phyloP scores from a whole-genome alignment of 2,888 invertebrate genomes.

The Heliconius charithonia region DNA sequence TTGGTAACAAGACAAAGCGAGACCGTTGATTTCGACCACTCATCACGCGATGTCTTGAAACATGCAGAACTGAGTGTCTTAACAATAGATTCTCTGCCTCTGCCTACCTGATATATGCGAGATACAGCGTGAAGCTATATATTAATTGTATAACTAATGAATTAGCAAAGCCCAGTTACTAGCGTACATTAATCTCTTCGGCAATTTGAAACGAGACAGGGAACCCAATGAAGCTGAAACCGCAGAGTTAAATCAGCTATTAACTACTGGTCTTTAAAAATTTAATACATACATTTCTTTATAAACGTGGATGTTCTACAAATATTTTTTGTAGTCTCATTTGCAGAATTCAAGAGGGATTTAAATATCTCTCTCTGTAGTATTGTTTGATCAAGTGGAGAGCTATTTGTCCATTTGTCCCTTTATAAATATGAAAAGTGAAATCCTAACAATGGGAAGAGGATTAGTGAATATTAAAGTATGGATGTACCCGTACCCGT shows the following conservation, averaged over 20 bases:
- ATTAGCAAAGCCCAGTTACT: not conserved
- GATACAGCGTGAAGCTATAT: not conserved
- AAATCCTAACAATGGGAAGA: conserved; percentile 37
- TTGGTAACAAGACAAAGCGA: not conserved
- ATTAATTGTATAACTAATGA: conserved; percentile 16
- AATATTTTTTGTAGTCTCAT: conserved; percentile 41
- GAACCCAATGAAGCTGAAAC: conserved; percentile 28
- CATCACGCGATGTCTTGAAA: too few species aligned
- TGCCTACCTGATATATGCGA: not conserved
- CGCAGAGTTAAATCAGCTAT: conserved; percentile 27
- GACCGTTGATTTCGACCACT: too few species aligned
- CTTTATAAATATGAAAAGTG: conserved; percentile 48
- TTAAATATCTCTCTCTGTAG: conserved; percentile 30
- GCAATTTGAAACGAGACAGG: conserved; percentile 23
- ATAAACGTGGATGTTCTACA: conserved; percentile 15
- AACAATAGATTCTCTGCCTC: not conserved
- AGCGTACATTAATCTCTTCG: conserved; percentile 16
- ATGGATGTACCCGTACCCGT: conserved; percentile 18
- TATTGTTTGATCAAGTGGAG: conserved; percentile 49
- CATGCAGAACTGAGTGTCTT: not conserved
- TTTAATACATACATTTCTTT: conserved; percentile 5
- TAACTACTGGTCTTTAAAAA: conserved; percentile 33
- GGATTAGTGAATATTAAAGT: conserved; percentile 36
- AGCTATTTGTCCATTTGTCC: conserved; percentile 29
- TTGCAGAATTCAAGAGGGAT: conserved; percentile 43